Evolutionary conservation across 2,113 vertebrate species (phyloP).

Genomic region (Psilopsiagon aurifrons): DNA sequence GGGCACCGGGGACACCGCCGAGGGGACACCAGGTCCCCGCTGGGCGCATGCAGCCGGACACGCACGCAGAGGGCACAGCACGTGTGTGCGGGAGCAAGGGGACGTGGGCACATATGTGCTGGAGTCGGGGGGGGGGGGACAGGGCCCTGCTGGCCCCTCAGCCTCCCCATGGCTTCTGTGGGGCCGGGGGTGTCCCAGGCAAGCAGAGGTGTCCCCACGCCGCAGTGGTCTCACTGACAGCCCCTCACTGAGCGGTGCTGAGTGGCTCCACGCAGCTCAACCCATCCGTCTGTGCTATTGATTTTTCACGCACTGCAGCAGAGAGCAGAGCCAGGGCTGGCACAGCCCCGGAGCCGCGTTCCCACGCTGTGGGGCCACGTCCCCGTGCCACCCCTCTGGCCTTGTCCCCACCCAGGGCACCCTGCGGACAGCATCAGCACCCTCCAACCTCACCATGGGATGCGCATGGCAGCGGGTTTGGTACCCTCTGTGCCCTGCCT

Average conservation of each 20-base stretch:
- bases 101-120: background rate
- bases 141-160: fast-evolving
- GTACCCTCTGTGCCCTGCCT: background rate
- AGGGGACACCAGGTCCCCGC: background rate
- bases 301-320: conserved; percentile 75
- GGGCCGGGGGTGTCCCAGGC: background rate
- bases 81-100: background rate
- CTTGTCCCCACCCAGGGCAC: fast-evolving
- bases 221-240: fast-evolving
- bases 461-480: fast-evolving
- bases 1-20: background rate
- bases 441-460: fast-evolving
- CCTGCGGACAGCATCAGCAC: fast-evolving
- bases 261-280: background rate
- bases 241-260: background rate
- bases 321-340: background rate
- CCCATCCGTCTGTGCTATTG: conserved; percentile 56
- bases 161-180: fast-evolving
- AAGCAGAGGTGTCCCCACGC: fast-evolving
- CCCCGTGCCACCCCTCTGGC: fast-evolving
- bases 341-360: fast-evolving
- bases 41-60: background rate
- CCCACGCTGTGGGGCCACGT: fast-evolving
- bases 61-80: fast-evolving
- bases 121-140: fast-evolving